phyloP scores from a whole-genome alignment of 2,888 invertebrate species.

The Mayetiola destructor region DNA sequence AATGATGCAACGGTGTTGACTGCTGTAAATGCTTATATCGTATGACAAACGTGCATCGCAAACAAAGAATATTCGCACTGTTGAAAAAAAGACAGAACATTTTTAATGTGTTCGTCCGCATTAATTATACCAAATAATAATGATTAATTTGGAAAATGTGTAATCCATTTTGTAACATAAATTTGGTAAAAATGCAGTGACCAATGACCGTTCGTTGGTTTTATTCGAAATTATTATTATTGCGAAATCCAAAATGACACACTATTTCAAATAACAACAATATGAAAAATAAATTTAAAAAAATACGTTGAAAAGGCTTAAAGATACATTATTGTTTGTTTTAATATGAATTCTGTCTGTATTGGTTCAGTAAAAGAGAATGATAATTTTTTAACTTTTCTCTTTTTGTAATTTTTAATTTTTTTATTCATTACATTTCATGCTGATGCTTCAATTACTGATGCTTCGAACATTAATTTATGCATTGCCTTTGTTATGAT shows the following conservation, averaged over 20 bases:
- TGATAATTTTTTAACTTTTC: no score
- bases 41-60: background rate
- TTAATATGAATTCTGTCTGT: background rate
- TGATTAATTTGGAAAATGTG: conserved; percentile 11
- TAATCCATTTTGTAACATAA: conserved; percentile 11
- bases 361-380: no score
- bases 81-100: background rate
- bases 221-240: conserved; percentile 8
- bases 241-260: background rate
- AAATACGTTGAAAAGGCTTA: conserved; percentile 2
- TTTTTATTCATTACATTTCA: no score
- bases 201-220: no score
- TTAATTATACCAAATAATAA: conserved; percentile 7
- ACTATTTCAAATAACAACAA: conserved; percentile 5
- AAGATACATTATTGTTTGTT: conserved; percentile 10
- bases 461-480: conserved; percentile 9
- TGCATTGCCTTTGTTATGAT: conserved; percentile 12
- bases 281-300: no score
- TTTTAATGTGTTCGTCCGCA: conserved; percentile 12
- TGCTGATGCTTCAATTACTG: background rate
- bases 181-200: conserved; percentile 10
- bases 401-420: no score
- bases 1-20: background rate
- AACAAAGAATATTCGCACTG: no score
- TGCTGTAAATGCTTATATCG: background rate